Evolutionary conservation across 2,797 vertebrate genomes (phyloP), one percentile per base, ranked within the genome.

Genomic region (Apogon hyalosoma): DNA sequence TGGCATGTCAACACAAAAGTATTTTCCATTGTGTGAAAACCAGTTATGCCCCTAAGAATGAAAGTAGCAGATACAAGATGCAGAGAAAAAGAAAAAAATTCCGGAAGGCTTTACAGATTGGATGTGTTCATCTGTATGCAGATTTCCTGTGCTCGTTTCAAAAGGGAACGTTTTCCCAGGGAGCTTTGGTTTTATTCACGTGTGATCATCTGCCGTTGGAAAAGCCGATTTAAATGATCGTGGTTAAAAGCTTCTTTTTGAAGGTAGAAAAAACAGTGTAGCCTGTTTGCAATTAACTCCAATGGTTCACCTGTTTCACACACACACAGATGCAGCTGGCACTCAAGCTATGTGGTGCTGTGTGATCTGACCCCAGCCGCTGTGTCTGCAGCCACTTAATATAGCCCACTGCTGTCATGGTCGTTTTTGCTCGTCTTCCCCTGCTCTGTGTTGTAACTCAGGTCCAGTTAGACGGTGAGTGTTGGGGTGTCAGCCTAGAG

Each of bases 331-430:
- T 39, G 58, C 73, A 87, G 76, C 82, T 83, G 89, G 86, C 82
- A 76, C 83, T 89, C 31, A 11, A 87, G 86, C 67, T 80, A 91
- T 91, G 87, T 58, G 47, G 73, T 76, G 67, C 80, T 87, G 80
- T 88, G 90, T 86, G 89, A 93, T 89, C 75, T 89, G 90, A 93
- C 80, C 84, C 90, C 41, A 70, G 83, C 78, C 75, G 84, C 87
- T 79, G 82, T 87, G 88, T 89, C 87, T 90, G 85, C 82, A 79
- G 75, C 69, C 82, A 81, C 90, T 90, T 88, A 91, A 91, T 91
- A 90, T 91, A 93, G 90, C 86, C 72, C 60, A 67, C 76, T 87
- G 83, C 88, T 90, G 88, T 90, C 87, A 89, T 84, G 84, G 77
- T 82, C 46, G 71, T 85, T 87, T 75, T 83, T 63, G 49, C 82